Percentiles rank a stretch among this genome's conserved stretches.
Conservation (phyloP, 2,113 vertebrate genomes). For the Rousettus leschenaultii region DNA sequence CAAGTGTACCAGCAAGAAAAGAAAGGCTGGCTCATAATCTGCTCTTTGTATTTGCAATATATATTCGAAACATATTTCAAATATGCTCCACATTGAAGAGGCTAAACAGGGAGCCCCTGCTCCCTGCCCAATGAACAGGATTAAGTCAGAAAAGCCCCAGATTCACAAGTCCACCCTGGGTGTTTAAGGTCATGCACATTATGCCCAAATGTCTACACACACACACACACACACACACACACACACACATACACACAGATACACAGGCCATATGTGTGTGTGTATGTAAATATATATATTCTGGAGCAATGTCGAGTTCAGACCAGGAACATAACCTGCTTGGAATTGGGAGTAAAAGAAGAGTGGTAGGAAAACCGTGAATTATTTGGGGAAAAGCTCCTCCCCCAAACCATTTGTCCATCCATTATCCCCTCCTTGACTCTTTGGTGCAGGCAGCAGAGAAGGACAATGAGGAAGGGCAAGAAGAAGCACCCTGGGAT, state of each 20-base stretch:
- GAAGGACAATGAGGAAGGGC: background rate
- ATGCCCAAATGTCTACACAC: background rate
- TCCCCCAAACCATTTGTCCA: background rate
- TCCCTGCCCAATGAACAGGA: background rate
- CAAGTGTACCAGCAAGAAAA: background rate
- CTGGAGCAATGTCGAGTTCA: background rate
- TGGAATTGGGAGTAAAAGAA: background rate
- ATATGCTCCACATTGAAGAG: background rate
- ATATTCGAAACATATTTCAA: background rate
- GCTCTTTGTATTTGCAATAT: constrained; percentile 19
- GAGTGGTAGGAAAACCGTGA: background rate
- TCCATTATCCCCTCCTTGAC: background rate
- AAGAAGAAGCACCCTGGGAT: background rate
- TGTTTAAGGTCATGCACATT: background rate
- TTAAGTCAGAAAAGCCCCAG: background rate
- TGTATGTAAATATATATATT: background rate
- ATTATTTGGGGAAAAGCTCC: background rate
- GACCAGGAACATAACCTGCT: background rate
- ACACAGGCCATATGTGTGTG: no score
- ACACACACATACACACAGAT: no score
- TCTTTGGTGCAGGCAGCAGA: background rate
- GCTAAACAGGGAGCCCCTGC: background rate
- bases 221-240: no score
- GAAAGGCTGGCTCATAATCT: background rate
- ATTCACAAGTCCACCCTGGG: background rate